phyloP scores from a whole-genome alignment of 2,888 invertebrate genomes.

The Scaptomyza parva region DNA sequence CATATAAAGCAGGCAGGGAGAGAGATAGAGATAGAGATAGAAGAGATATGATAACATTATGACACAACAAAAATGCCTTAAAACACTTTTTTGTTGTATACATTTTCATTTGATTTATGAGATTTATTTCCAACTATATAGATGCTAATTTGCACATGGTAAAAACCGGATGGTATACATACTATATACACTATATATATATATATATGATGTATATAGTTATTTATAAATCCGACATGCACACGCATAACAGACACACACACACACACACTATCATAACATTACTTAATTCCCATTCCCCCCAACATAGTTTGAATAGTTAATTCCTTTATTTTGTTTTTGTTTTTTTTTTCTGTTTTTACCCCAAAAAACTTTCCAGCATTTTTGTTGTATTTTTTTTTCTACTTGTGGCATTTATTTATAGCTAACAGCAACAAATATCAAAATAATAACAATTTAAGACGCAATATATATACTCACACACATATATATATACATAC shows the following conservation, averaged over 20 bases:
- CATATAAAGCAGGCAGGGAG: not conserved
- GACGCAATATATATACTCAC: slow-evolving; percentile 58
- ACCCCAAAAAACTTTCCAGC: slow-evolving; percentile 27
- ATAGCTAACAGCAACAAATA: slow-evolving; percentile 18
- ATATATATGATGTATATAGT: too few species aligned
- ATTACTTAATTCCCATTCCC: not conserved
- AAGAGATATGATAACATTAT: slow-evolving; percentile 6
- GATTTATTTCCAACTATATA: not conserved
- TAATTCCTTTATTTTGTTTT: slow-evolving; percentile 1
- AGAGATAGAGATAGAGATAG: too few species aligned
- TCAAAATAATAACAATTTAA: slow-evolving; percentile 39
- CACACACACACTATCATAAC: too few species aligned
- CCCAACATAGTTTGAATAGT: slow-evolving; percentile 4
- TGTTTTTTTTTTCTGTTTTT: not conserved
- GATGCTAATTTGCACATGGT: slow-evolving; percentile 1
- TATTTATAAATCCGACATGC: too few species aligned
- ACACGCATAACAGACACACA: too few species aligned
- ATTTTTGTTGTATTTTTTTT: slow-evolving; percentile 5
- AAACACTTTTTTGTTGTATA: too few species aligned
- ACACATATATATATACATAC: too few species aligned
- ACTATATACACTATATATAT: too few species aligned
- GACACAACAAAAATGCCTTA: not conserved
- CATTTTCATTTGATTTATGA: too few species aligned
- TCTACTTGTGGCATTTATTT: slow-evolving; percentile 32
- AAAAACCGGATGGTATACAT: not conserved